Conservation (phyloP, 1,140 invertebrate genomes). For the Cylas formicarius region DNA sequence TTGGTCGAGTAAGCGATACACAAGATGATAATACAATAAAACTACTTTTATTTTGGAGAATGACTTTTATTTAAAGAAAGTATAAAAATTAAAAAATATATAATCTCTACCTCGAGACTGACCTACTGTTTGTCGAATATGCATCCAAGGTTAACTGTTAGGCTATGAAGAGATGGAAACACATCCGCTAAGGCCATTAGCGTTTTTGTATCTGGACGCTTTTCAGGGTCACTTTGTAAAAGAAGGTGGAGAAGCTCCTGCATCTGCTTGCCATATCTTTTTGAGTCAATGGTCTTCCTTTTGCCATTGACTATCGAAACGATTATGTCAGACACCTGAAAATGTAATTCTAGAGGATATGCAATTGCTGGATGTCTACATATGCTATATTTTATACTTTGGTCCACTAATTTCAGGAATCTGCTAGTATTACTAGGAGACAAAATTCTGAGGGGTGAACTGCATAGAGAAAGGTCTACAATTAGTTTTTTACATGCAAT, state of each 20-base stretch:
- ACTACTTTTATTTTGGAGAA: no score
- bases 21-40: no score
- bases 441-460: no score
- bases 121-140: no score
- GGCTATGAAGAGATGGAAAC: conserved; percentile 38
- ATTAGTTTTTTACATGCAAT: no score
- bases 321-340: conserved; percentile 43
- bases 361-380: no score
- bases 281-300: conserved; percentile 44
- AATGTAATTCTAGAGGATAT: not conserved
- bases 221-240: conserved; percentile 45
- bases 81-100: conserved; percentile 4
- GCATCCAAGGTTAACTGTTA: conserved; percentile 29
- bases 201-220: conserved; percentile 43
- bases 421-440: no score
- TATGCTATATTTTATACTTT: no score
- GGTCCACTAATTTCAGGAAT: no score
- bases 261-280: conserved; percentile 44
- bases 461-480: no score
- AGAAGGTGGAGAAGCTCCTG: conserved; percentile 48
- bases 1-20: no score
- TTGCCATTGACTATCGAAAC: conserved; percentile 47
- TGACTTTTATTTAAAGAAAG: no score
- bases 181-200: conserved; percentile 43
- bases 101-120: not conserved